These are phyloP conservation scores for Tenthredo scrophulariae DNA, from an alignment of 2,888 invertebrate genomes.

Conservation along the genomic window DNA sequence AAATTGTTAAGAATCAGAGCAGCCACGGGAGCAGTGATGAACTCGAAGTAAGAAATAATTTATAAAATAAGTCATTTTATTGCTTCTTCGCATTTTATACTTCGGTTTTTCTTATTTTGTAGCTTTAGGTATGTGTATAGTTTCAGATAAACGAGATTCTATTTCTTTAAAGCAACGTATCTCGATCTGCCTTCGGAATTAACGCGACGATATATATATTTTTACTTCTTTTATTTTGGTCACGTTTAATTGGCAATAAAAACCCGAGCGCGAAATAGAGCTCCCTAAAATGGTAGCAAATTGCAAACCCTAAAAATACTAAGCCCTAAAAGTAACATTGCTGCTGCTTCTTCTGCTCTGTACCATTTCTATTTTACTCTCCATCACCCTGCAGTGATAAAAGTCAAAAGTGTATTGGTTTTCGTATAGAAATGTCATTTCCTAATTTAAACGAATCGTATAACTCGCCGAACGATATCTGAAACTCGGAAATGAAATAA, in stretches of 20 bases:
- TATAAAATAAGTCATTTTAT: neutral
- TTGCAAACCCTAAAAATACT: constrained; percentile 16
- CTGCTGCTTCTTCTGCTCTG: neutral
- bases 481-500: neutral
- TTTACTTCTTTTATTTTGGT: constrained; percentile 22
- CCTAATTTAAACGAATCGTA: neutral
- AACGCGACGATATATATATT: constrained; percentile 33
- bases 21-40: constrained; percentile 72
- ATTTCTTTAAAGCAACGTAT: neutral
- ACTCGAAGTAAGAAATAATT: constrained; percentile 68
- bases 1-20: constrained; percentile 82
- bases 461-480: neutral
- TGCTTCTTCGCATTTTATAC: no score
- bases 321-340: constrained; percentile 17
- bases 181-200: neutral
- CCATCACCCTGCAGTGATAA: neutral
- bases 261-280: constrained; percentile 18
- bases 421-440: neutral
- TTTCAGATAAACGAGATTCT: neutral
- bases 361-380: neutral
- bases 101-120: neutral
- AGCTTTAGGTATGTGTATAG: neutral
- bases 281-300: constrained; percentile 41
- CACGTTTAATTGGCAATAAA: constrained; percentile 48
- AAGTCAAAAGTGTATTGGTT: neutral